phyloP scores from a whole-genome alignment of 2,113 vertebrate species.

The Geothlypis trichas region DNA sequence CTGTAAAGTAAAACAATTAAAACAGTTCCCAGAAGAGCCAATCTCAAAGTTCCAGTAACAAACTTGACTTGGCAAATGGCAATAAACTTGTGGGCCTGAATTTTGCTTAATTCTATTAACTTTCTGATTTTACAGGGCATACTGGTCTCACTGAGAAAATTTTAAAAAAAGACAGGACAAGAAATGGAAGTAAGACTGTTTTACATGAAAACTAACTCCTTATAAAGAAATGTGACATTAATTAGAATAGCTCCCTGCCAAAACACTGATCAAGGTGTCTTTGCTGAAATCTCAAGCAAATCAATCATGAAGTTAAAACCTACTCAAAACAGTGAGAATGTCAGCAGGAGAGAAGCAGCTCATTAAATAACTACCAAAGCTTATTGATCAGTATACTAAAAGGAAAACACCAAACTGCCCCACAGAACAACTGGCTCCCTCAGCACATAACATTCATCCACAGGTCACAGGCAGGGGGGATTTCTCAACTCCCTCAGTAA shows the following conservation, averaged over 20 bases:
- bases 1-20: background rate
- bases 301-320: background rate
- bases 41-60: background rate
- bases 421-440: background rate
- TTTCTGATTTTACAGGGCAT: background rate
- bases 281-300: background rate
- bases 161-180: background rate
- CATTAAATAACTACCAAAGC: background rate
- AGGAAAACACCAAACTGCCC: background rate
- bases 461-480: background rate
- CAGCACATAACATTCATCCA: background rate
- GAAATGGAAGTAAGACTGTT: background rate
- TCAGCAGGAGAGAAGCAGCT: background rate
- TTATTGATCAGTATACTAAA: background rate
- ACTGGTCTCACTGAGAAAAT: background rate
- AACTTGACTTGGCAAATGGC: background rate
- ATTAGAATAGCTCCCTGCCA: background rate
- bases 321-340: background rate
- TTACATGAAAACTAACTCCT: background rate
- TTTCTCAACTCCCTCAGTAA: background rate
- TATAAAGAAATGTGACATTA: background rate
- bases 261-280: background rate
- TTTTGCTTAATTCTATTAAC: background rate
- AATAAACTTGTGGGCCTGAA: background rate
- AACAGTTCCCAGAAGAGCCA: background rate